Evolutionary conservation across 2,888 invertebrate genomes (phyloP).

Genomic region (Gortyna flavago): DNA sequence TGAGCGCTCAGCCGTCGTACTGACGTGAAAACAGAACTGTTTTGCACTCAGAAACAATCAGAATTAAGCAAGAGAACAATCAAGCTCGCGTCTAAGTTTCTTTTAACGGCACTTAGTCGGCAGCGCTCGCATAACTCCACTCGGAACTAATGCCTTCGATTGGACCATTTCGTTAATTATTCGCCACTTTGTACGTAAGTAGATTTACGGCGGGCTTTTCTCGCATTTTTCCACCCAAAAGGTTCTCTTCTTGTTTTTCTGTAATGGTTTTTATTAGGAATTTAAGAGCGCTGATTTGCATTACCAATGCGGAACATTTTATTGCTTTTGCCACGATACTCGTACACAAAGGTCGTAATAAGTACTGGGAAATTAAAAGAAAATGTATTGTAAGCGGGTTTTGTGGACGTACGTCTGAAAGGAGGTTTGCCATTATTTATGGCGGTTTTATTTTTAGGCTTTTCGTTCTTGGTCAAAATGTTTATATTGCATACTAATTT

Average conservation of each 20-base stretch:
- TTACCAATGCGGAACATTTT: constrained; percentile 75
- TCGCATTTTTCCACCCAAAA: constrained; percentile 78
- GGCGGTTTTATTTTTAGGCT: constrained; percentile 42
- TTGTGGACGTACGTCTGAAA: constrained; percentile 41
- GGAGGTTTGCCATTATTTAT: constrained; percentile 46
- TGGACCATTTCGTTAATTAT: constrained; percentile 90
- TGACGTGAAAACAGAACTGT: constrained; percentile 84
- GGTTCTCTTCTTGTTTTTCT: constrained; percentile 78
- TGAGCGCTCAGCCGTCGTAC: constrained; percentile 80
- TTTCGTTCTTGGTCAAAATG: constrained; percentile 34
- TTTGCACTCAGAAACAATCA: constrained; percentile 88
- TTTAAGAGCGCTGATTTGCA: constrained; percentile 81
- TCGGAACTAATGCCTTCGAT: constrained; percentile 88
- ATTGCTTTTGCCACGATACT: constrained; percentile 71
- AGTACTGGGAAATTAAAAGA: constrained; percentile 57
- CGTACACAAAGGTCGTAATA: constrained; percentile 62
- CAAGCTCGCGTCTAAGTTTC: constrained; percentile 88
- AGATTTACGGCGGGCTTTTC: constrained; percentile 87
- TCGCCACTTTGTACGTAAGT: constrained; percentile 90
- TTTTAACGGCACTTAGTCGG: constrained; percentile 89
- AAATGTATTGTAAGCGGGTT: constrained; percentile 60
- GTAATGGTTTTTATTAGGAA: constrained; percentile 81
- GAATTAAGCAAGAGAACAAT: constrained; percentile 88
- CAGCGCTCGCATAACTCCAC: constrained; percentile 86
- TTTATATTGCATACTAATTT: constrained; percentile 42